These are phyloP conservation scores for Apodemia mormo DNA, from an alignment of 2,888 invertebrate genomes.

Conservation along the genomic window DNA sequence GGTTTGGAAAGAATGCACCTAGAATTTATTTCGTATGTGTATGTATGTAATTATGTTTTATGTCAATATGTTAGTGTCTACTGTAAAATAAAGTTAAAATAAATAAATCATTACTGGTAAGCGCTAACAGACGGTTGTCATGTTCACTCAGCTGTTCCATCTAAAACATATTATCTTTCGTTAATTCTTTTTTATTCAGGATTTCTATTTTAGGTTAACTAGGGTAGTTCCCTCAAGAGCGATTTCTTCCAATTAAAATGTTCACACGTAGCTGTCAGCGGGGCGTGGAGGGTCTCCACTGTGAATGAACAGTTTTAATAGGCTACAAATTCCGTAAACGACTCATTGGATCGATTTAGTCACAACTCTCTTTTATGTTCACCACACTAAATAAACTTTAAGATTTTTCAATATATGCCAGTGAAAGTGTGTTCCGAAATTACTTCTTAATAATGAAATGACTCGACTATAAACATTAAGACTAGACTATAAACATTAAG, in stretches of 20 bases:
- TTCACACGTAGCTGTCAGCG: conserved; percentile 75
- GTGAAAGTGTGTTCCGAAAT: not conserved
- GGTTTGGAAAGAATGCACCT: too few relatives aligned
- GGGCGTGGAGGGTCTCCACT: conserved; percentile 43
- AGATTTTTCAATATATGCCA: not conserved
- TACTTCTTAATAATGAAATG: not conserved
- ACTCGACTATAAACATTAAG: too few relatives aligned
- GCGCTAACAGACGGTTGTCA: not conserved
- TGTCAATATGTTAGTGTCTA: too few relatives aligned
- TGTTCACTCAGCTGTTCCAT: conserved; percentile 7
- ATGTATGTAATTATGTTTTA: too few relatives aligned
- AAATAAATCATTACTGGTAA: not conserved
- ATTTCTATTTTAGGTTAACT: conserved; percentile 50
- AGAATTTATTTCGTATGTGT: too few relatives aligned
- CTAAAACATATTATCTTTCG: conserved; percentile 13
- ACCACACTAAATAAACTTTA: conserved; percentile 3
- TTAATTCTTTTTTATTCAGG: conserved; percentile 38
- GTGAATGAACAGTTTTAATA: conserved; percentile 18
- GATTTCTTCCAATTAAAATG: conserved; percentile 70
- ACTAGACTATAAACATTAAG: too few relatives aligned
- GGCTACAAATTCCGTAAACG: conserved; percentile 35
- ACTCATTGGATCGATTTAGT: conserved; percentile 27
- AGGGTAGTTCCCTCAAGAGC: conserved; percentile 57
- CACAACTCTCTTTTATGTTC: conserved; percentile 10
- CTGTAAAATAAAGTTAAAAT: too few relatives aligned